A percentile compares a stretch with the other conserved stretches of the same genome.
phyloP scores from a whole-genome alignment of 30 jellyfish, hydroid and myxozoan species.

The Pseudorhiza aurosa region DNA sequence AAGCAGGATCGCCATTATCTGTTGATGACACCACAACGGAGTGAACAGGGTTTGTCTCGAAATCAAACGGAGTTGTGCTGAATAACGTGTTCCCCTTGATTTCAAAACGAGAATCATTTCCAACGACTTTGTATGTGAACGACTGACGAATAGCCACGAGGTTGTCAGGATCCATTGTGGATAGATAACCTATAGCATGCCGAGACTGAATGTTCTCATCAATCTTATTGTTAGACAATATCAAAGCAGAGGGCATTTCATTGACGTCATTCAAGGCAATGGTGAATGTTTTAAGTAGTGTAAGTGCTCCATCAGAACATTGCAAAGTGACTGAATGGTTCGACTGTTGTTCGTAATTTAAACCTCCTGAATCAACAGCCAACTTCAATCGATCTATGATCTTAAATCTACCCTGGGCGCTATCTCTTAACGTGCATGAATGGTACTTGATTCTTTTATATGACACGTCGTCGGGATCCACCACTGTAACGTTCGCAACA shows the following conservation, averaged over 20 bases:
- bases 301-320: conserved; percentile 76
- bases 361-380: conserved; percentile 58
- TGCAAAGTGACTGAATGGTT: conserved; percentile 19
- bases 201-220: conserved; percentile 55
- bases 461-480: conserved; percentile 77
- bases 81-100: conserved; percentile 15
- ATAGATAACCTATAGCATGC: conserved; percentile 41
- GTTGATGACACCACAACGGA: conserved; percentile 48
- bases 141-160: conserved; percentile 30
- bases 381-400: background rate
- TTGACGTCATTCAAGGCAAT: conserved; percentile 75
- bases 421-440: conserved; percentile 24
- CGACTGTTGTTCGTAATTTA: conserved; percentile 57
- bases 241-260: conserved; percentile 75
- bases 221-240: conserved; percentile 34
- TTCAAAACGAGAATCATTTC: conserved; percentile 55
- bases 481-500: conserved; percentile 65
- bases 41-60: conserved; percentile 25
- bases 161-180: conserved; percentile 84
- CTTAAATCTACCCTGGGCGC: conserved; percentile 58
- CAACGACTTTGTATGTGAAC: conserved; percentile 60
- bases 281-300: conserved; percentile 22
- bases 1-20: conserved; percentile 80
- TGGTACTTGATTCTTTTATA: background rate
- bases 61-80: conserved; percentile 36